phyloP scores from a whole-genome alignment of 2,888 invertebrate species.

The Agriotes lineatus region DNA sequence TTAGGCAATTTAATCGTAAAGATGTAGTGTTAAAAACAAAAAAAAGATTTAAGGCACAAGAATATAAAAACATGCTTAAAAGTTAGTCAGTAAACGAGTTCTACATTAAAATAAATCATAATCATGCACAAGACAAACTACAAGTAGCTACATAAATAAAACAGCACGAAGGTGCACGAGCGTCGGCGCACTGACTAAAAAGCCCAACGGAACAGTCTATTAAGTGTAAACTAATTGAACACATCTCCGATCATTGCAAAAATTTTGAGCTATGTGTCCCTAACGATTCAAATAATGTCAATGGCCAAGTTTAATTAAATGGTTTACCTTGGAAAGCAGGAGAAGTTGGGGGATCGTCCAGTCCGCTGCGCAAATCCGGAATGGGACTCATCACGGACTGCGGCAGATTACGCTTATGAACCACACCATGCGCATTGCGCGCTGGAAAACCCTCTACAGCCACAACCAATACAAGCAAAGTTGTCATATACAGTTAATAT shows the following conservation, averaged over 20 bases:
- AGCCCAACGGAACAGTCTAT: not conserved
- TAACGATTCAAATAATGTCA: not conserved
- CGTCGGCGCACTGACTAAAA: not conserved
- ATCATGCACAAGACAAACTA: slow-evolving; percentile 15
- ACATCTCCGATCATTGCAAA: too few species aligned
- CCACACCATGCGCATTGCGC: slow-evolving; percentile 88
- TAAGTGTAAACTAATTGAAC: too few species aligned
- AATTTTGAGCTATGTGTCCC: not conserved
- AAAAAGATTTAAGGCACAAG: too few species aligned
- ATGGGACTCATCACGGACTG: slow-evolving; percentile 86
- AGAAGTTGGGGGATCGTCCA: slow-evolving; percentile 68
- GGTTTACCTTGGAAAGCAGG: slow-evolving; percentile 68
- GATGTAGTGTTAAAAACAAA: too few species aligned
- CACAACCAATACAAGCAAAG: slow-evolving; percentile 47
- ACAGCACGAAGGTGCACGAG: not conserved
- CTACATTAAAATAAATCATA: not conserved
- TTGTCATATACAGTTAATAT: slow-evolving; percentile 36
- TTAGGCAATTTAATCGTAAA: too few species aligned
- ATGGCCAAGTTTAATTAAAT: slow-evolving; percentile 15
- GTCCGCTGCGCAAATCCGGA: slow-evolving; percentile 85
- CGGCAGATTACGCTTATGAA: slow-evolving; percentile 86
- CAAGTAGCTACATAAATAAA: slow-evolving; percentile 5
- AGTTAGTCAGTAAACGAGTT: not conserved
- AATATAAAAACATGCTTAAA: too few species aligned
- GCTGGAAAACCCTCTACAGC: slow-evolving; percentile 70